These are phyloP conservation scores for Spodoptera picta DNA, from an alignment of 2,888 invertebrate species.

Conservation along the genomic window DNA sequence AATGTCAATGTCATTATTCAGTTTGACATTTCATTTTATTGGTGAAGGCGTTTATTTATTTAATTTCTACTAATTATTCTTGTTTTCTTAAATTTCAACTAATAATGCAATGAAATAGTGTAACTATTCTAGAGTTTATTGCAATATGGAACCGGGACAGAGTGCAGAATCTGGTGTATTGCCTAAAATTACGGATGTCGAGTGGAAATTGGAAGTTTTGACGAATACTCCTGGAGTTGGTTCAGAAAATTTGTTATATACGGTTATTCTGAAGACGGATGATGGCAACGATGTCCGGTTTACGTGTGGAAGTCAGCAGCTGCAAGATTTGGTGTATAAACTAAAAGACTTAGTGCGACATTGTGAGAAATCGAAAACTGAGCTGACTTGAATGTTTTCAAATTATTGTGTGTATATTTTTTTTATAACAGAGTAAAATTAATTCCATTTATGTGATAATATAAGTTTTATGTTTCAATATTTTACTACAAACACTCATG, in stretches of 20 bases:
- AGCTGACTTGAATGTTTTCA: constrained; percentile 63
- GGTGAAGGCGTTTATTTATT: neutral
- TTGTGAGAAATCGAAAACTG: constrained; percentile 87
- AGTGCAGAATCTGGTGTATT: constrained; percentile 66
- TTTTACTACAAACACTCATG: too few species aligned
- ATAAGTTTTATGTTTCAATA: too few species aligned
- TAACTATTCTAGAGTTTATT: neutral
- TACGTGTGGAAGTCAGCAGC: constrained; percentile 89
- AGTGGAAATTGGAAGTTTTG: constrained; percentile 89
- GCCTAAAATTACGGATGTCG: constrained; percentile 88
- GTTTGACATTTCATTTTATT: neutral
- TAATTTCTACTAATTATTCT: neutral
- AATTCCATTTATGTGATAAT: too few species aligned
- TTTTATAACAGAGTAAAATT: neutral
- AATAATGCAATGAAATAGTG: constrained; percentile 3
- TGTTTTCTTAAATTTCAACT: neutral
- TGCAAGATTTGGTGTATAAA: constrained; percentile 91
- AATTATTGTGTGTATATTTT: neutral
- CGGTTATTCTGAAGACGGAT: constrained; percentile 80
- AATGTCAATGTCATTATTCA: neutral
- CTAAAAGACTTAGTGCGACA: constrained; percentile 90
- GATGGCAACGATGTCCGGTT: constrained; percentile 86
- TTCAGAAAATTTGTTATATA: constrained; percentile 82
- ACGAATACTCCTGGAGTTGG: constrained; percentile 80
- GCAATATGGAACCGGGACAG: constrained; percentile 60